Evolutionary conservation across 2,113 vertebrate species (phyloP).

Genomic region (Egretta garzetta): DNA sequence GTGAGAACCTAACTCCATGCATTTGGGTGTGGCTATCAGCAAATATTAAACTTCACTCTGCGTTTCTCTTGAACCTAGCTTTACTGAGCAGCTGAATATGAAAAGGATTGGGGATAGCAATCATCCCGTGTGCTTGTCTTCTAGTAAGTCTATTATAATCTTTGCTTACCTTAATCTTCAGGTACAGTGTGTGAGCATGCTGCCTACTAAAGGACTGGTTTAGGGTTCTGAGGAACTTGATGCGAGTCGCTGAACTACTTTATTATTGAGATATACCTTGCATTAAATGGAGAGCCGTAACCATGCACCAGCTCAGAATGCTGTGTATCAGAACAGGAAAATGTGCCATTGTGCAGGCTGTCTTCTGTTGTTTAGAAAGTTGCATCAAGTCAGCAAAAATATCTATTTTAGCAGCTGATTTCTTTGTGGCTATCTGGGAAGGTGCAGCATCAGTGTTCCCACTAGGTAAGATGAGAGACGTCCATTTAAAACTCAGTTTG

Average conservation of each 20-base stretch:
- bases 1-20: background rate
- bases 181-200: background rate
- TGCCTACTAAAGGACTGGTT: background rate
- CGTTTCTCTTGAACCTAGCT: background rate
- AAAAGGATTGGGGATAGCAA: background rate
- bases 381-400: conserved; percentile 20
- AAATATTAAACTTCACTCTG: background rate
- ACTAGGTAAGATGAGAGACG: conserved; percentile 30
- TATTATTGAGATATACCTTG: background rate
- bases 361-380: conserved; percentile 40
- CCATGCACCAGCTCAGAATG: background rate
- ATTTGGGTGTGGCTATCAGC: background rate
- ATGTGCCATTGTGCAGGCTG: background rate
- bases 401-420: background rate
- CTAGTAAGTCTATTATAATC: background rate
- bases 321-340: background rate
- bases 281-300: background rate
- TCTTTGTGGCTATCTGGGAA: background rate
- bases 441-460: background rate
- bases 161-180: conserved; percentile 1
- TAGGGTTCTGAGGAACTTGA: background rate
- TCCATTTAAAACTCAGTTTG: background rate
- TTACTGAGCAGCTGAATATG: background rate
- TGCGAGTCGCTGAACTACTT: background rate
- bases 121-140: background rate